These are phyloP conservation scores for Aporophyla lueneburgensis DNA, from an alignment of 2,888 invertebrate genomes.

Conservation along the genomic window DNA sequence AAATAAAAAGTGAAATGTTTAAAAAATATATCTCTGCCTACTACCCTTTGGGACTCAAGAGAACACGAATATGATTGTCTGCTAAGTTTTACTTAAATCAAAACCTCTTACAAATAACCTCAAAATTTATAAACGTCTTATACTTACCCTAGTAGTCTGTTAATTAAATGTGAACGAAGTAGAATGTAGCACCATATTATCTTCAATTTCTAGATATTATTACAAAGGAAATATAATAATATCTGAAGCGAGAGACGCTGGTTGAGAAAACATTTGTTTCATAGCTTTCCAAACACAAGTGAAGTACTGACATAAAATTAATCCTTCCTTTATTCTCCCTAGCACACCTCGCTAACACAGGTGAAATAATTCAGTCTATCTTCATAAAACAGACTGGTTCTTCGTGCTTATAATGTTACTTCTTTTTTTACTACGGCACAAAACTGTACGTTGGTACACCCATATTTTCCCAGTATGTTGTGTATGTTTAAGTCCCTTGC, in stretches of 20 bases:
- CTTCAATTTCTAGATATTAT: constrained; percentile 13
- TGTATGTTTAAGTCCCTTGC: not conserved
- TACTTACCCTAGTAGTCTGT: not conserved
- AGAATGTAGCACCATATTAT: not conserved
- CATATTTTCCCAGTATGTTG: not conserved
- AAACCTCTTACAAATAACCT: constrained; percentile 6
- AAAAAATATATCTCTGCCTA: not conserved
- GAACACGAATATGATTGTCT: not conserved
- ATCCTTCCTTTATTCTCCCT: constrained; percentile 9
- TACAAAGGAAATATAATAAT: constrained; percentile 21
- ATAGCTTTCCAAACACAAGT: constrained; percentile 23
- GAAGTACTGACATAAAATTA: constrained; percentile 12
- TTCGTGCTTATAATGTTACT: not conserved
- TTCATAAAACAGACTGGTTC: not conserved
- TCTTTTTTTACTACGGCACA: not conserved
- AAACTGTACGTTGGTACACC: not conserved
- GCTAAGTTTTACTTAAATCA: not conserved
- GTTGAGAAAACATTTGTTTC: constrained; percentile 35
- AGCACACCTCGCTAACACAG: not conserved
- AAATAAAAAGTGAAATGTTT: not conserved
- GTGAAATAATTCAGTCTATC: not conserved
- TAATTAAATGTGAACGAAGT: not conserved
- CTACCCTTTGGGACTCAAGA: not conserved
- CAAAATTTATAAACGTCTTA: not conserved
- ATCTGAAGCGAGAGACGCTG: not conserved